phyloP scores from a whole-genome alignment of 2,113 vertebrate species.

The Eulemur rufifrons region DNA sequence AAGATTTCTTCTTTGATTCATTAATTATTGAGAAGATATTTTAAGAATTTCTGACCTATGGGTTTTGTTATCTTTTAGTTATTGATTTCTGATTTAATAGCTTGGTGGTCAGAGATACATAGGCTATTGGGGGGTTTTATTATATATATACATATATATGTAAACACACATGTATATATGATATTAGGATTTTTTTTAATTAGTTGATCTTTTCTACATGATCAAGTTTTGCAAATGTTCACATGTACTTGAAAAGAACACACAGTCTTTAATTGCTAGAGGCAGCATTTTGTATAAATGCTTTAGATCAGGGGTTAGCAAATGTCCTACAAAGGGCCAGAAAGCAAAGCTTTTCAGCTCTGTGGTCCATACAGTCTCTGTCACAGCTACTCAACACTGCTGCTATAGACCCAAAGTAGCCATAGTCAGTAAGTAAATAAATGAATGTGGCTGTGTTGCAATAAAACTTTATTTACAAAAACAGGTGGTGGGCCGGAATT shows the following conservation, averaged over 20 bases:
- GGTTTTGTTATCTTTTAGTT: neutral
- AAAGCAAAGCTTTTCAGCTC: neutral
- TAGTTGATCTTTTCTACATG: neutral
- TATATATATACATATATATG: neutral
- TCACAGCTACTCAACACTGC: neutral
- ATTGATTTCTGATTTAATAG: neutral
- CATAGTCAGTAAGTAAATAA: neutral
- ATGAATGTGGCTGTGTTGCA: neutral
- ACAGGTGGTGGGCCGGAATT: neutral
- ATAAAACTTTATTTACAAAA: conserved; percentile 54
- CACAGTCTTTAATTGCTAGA: neutral
- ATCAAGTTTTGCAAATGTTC: conserved; percentile 1
- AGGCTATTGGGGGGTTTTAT: neutral
- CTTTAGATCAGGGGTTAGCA: neutral
- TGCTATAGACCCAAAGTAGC: neutral
- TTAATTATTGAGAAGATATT: neutral
- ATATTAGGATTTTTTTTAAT: neutral
- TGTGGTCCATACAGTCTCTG: neutral
- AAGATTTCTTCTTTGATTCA: conserved; percentile 16
- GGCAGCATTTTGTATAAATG: neutral
- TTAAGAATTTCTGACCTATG: neutral
- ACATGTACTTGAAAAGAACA: neutral
- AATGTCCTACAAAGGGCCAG: neutral
- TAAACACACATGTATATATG: neutral
- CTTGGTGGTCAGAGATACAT: neutral